Evolutionary conservation across 2,797 vertebrate species (phyloP), one percentile per base, ranked within the genome.

Genomic region (Xenentodon cancila): DNA sequence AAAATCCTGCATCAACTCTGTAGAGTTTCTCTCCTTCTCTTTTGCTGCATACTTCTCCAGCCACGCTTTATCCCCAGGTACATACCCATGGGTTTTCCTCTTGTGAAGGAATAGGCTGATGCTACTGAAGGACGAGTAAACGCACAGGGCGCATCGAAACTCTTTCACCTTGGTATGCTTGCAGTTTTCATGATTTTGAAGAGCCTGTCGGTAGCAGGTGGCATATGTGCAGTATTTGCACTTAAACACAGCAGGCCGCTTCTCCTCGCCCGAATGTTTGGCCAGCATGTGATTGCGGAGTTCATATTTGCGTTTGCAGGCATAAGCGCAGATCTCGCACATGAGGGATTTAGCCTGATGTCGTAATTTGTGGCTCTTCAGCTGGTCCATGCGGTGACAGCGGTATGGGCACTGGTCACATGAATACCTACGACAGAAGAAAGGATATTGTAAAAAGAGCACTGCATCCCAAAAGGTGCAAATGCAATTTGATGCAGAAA

Each of bases 51-150:
- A 96, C 70, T 91, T 94, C 59, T 97, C 94, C 59, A 96, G 91
- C 97, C 97, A 98, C 2, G 80, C 91, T 71, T 95, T 95, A 83
- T 98, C 96, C 0, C 97, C 97, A 0, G 98, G 97, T 13, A 97
- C 48, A 0, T 98, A 99, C 18, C 97, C 97, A 0, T 99, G 98
- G 56, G 84, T 81, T 86, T 98, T 99, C 63, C 94, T 95, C 84
- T 99, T 99, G 88, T 99, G 98, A 81, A 98, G 94, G 86, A 99
- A 99, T 54, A 99, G 96, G 58, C 96, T 95, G 49, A 96, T 94
- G 78, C 94, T 96, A 74, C 97, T 99, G 91, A 97, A 99, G 0
- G 97, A 96, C 15, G 91, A 91, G 70, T 99, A 98, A 0, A 88
- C 64, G 64, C 97, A 99, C 42, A 99, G 95, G 1, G 96, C 95